Evolutionary conservation across 2,888 invertebrate genomes (phyloP), one percentile per base, ranked within the genome.

Genomic region (Phalangium opilio): DNA sequence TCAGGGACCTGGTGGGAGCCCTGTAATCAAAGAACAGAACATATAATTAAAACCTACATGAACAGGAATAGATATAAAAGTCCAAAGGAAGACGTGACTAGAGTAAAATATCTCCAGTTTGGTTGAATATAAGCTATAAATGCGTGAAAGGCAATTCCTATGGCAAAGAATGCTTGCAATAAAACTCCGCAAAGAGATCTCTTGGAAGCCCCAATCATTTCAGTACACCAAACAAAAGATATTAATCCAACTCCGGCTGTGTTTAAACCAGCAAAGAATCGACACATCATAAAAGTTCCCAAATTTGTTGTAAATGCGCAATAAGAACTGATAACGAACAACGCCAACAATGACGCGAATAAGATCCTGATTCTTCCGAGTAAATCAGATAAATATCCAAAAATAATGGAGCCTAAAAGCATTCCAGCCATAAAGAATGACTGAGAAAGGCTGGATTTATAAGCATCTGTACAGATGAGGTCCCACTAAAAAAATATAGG

Each of bases 121-220:
- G 38, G 38, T 8, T 17, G 4, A 18, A 38, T 15, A 38, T 12
- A 38, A 4, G 38, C 38, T 3, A 38, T 10, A 38, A 38, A 38
- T 12, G 38, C 38, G 18, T 38, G 38, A n/a, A 38, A 38, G 15
- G 15, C 38, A 38, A 38, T 38, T 38, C 38, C 38, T 12, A 38
- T 10, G 18, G 38, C 15, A 4, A 38, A 38, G 4, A 38, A 38
- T 3, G 18, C 38, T 14, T 38, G 38, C 15, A 38, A 10, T 14
- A 15, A 38, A 3, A 18, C 18, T 12, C 38, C 38, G 17, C 38
- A 36, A 12, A 36, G 7, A 12, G 38, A 14, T 2, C 38, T 14
- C 12, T 17, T 36, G 2, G 2, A 15, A 15, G 38, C 17, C 8
- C 38, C 38, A 15, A 2, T 12, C 38, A 36, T 36, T 36, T 36